Evolutionary conservation across 2,113 vertebrate genomes (phyloP), one percentile per base, ranked within the genome.

Genomic region (Mugil cephalus): DNA sequence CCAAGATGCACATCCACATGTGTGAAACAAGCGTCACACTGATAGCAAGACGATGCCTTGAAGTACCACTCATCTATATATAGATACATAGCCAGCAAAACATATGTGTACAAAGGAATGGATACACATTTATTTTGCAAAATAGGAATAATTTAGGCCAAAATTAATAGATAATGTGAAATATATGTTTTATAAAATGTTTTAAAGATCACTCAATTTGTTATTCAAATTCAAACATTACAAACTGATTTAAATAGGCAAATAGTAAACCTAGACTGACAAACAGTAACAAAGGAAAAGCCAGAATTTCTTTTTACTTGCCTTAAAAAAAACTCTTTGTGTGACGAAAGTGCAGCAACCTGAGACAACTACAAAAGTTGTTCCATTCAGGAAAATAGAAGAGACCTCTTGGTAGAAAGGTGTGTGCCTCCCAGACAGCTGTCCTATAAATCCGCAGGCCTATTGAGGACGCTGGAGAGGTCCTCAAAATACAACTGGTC

Each of bases 1-100:
- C 52, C 18, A 69, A n/a, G 69, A 74, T 74, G 76, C 52, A 79
- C 34, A 69, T 4, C 65, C 68, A 66, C 76, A 87, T 86, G 83
- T 83, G 74, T 10, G 74, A 84, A 87, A 67, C n/a, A 40, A 62
- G 5, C 9, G 43, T 12, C 15, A 38, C 10, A n/a, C 10, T 60
- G 7, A 64, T 7, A 46, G n/a, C n/a, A 21, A 50, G 13, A 12
- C 17, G 21, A 36, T 17, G 7, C 15, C 24, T 30, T 30, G 24
- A 30, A 5, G 24, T 30, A 30, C 24, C 24, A 5, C 24, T 30
- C 24, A 30, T 30, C 5, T 30, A 30, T 30, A 3, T 30, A 30
- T 2, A 30, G 24, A 30, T 30, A 30, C 24, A 30, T 3, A 30
- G 3, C 2, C 24, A 30, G 5, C 24, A 30, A 30, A 30, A 30